phyloP scores from a whole-genome alignment of 2,113 vertebrate species.

The Mastomys natalensis region DNA sequence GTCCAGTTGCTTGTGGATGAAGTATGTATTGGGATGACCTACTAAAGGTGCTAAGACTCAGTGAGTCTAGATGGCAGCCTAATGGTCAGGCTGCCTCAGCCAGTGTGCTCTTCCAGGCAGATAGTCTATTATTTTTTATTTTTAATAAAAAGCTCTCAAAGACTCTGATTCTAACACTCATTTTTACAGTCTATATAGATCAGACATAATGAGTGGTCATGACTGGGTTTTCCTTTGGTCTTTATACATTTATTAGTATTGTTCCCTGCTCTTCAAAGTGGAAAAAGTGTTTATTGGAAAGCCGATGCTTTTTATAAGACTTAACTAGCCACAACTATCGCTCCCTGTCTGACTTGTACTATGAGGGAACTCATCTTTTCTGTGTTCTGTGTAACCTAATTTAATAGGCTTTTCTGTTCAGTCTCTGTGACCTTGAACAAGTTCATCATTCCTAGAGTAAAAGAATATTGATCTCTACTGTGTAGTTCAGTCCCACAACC shows the following conservation, averaged over 20 bases:
- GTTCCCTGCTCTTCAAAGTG: background rate
- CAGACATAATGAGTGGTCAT: background rate
- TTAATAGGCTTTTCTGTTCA: background rate
- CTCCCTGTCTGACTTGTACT: background rate
- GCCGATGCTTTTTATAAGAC: conserved; percentile 8
- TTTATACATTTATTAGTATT: conserved; percentile 26
- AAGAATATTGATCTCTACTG: background rate
- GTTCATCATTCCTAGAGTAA: background rate
- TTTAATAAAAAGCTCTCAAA: background rate
- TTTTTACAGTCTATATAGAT: background rate
- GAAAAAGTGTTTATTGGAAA: conserved; percentile 11
- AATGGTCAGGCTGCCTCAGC: background rate
- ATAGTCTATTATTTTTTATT: no score
- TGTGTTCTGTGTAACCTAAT: background rate
- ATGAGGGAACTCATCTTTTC: background rate
- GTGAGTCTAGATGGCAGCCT: background rate
- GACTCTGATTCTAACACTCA: conserved; percentile 13
- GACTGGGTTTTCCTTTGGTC: background rate
- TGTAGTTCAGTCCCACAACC: background rate
- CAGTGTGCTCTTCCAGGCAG: no score
- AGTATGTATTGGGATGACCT: background rate
- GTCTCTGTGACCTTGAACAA: conserved; percentile 29
- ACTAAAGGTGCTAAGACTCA: background rate
- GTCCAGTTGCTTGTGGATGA: background rate
- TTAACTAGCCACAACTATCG: background rate